These are phyloP conservation scores for Eupithecia insigniata DNA, from an alignment of 2,888 invertebrate genomes.

Conservation along the genomic window DNA sequence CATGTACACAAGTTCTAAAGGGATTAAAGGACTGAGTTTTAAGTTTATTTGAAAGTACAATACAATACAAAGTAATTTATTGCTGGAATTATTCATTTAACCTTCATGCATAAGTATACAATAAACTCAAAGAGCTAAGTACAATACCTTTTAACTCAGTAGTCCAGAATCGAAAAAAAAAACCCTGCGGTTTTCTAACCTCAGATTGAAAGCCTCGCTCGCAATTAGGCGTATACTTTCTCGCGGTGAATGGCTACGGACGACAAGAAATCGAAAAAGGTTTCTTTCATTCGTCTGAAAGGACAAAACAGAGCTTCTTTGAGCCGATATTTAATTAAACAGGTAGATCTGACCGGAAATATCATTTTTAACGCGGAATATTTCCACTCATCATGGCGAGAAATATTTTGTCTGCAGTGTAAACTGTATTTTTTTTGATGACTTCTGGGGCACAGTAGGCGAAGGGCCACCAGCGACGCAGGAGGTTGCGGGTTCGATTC, in stretches of 20 bases:
- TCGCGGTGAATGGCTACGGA: slow-evolving; percentile 55
- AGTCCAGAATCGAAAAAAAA: neutral
- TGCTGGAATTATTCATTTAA: too few relatives aligned
- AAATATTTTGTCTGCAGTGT: neutral
- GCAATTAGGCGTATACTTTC: slow-evolving; percentile 69
- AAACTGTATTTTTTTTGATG: too few relatives aligned
- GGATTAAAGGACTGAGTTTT: neutral
- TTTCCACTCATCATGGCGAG: neutral
- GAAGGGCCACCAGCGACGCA: too few relatives aligned
- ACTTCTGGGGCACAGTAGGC: too few relatives aligned
- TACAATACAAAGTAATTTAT: too few relatives aligned
- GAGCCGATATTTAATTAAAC: slow-evolving; percentile 30
- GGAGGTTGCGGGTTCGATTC: too few relatives aligned
- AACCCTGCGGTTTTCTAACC: slow-evolving; percentile 44
- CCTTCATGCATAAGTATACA: too few relatives aligned
- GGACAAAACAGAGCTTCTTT: slow-evolving; percentile 39
- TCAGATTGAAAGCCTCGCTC: slow-evolving; percentile 58
- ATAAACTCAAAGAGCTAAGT: too few relatives aligned
- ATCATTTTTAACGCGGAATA: slow-evolving; percentile 9
- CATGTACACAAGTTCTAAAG: neutral
- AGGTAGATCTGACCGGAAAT: slow-evolving; percentile 16
- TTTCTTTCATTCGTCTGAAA: slow-evolving; percentile 59
- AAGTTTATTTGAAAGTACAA: neutral
- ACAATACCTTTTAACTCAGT: neutral
- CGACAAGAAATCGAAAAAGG: slow-evolving; percentile 60